Evolutionary conservation across 2,888 invertebrate genomes (phyloP), one percentile per base, ranked within the genome.

Genomic region (Drosophila limbata): DNA sequence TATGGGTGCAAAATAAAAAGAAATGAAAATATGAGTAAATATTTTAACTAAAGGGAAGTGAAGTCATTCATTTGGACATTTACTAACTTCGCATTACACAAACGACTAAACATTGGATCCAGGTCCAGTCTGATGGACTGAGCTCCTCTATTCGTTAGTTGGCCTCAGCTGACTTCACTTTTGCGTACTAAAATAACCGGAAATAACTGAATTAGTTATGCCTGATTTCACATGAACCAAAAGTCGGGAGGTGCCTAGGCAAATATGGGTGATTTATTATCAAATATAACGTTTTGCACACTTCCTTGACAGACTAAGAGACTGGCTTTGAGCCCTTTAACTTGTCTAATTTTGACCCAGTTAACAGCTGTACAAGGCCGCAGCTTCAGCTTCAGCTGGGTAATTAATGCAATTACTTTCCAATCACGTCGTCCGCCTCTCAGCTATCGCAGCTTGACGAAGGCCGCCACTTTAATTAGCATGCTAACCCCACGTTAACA

Each of bases 1-100:
- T 25, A 25, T 31, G 69, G 47, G 53, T 53, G 56, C 25, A 61
- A 59, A 40, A 61, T 72, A 47, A 28, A 15, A 3, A 28, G 0
- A 25, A 28, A 4, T 2, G 13, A 28, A 25, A 76, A 85, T 84
- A 83, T 83, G 83, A 88, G 84, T 85, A 85, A 88, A 84, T 84
- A 84, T 88, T 88, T 85, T 83, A 84, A 80, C 83, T 80, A 79
- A 64, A 80, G 86, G 77, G 73, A 78, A 81, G 88, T 83, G 88
- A 84, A 84, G 84, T 88, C 84, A 84, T 75, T 88, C 84, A 85
- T 80, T 88, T 88, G 84, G 67, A 84, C 88, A 84, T 88, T 84
- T 76, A 84, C 85, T 83, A 84, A 84, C 80, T 84, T 75, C 74
- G 72, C 83, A 84, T 84, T 85, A 85, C 75, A 84, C 84, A 83